Percentiles rank a stretch among this genome's conserved stretches.
These are phyloP conservation scores for Carlito syrichta DNA, from an alignment of 2,113 vertebrate species.

Conservation along the genomic window DNA sequence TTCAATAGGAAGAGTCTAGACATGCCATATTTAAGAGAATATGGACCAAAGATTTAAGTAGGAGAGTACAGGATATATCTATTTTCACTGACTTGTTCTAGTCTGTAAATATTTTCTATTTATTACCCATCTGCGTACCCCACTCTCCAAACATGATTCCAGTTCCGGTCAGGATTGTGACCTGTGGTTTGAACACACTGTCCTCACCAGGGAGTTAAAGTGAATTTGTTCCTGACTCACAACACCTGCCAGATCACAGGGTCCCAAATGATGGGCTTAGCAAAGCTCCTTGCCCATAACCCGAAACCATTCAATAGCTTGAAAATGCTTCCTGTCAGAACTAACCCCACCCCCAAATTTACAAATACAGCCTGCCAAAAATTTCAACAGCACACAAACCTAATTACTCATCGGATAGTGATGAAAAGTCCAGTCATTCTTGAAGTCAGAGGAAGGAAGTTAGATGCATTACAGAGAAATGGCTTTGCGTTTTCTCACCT, in stretches of 20 bases:
- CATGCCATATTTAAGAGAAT: not conserved
- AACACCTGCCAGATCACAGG: not conserved
- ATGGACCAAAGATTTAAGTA: not conserved
- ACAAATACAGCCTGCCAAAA: not conserved
- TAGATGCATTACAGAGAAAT: not conserved
- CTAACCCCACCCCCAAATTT: not conserved
- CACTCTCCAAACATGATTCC: not conserved
- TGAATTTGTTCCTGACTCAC: not conserved
- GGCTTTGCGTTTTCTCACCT: not conserved
- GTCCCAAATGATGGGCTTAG: not conserved
- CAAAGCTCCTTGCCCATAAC: not conserved
- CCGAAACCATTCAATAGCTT: not conserved
- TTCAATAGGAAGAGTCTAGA: slow-evolving; percentile 23
- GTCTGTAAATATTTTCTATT: slow-evolving; percentile 5
- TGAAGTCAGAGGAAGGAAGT: not conserved
- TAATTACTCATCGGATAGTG: not conserved
- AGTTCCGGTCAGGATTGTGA: not conserved
- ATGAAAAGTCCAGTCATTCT: not conserved
- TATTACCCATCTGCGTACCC: not conserved
- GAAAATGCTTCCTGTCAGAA: not conserved
- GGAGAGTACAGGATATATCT: not conserved
- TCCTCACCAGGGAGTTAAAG: not conserved
- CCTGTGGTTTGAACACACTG: not conserved
- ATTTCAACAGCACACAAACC: not conserved
- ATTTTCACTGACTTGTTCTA: not conserved